phyloP scores from a whole-genome alignment of 1,140 invertebrate genomes.

The Drosophila sucinea region DNA sequence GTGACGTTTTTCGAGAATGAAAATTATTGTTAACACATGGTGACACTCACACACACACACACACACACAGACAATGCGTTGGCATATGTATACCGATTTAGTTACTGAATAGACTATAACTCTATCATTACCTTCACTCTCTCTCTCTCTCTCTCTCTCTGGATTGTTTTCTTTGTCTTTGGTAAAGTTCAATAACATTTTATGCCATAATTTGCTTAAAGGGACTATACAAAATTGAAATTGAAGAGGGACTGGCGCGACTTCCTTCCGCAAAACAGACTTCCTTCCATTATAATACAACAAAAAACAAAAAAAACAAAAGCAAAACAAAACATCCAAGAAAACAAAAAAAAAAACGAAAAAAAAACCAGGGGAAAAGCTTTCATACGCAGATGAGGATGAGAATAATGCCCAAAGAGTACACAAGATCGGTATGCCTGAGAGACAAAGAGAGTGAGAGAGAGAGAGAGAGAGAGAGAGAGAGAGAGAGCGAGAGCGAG shows the following conservation, averaged over 20 bases:
- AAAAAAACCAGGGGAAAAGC: constrained; percentile 3
- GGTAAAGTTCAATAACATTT: constrained; percentile 69
- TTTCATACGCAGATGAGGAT: constrained; percentile 45
- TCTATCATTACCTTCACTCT: not conserved
- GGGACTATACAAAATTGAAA: constrained; percentile 1
- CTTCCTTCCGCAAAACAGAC: constrained; percentile 63
- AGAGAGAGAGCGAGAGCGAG: not conserved
- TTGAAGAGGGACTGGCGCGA: constrained; percentile 47
- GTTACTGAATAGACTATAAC: not conserved
- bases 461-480: not conserved
- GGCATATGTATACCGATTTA: constrained; percentile 34
- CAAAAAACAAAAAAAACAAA: constrained; percentile 15
- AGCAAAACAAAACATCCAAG: constrained; percentile 30
- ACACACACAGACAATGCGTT: constrained; percentile 45
- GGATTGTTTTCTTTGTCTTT: not conserved
- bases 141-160: not conserved
- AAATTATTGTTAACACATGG: constrained; percentile 70
- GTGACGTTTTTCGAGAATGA: constrained; percentile 20
- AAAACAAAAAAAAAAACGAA: constrained; percentile 19
- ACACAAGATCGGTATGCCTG: not conserved
- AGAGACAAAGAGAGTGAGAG: not conserved
- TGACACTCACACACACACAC: not conserved
- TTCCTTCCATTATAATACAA: constrained; percentile 40
- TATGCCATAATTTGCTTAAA: constrained; percentile 55
- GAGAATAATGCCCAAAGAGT: constrained; percentile 6